These are phyloP conservation scores for Ellobium chinense DNA, from an alignment of 2,888 invertebrate species.

Conservation along the genomic window DNA sequence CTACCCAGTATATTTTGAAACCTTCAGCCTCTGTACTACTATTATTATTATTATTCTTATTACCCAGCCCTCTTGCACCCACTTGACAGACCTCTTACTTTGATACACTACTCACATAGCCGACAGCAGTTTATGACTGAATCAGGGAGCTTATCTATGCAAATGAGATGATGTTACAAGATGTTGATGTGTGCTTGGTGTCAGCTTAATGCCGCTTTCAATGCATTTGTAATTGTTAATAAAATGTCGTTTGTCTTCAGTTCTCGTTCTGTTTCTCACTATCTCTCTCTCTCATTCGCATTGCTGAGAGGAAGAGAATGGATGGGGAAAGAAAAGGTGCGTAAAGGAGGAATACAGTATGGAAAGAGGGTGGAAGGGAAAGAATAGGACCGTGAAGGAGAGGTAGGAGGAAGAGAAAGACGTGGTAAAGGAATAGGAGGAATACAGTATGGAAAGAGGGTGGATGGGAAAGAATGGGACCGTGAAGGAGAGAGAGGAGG, in stretches of 20 bases:
- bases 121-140: too few species aligned
- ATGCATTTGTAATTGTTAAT: neutral
- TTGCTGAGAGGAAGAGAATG: neutral
- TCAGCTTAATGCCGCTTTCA: neutral
- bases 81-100: too few species aligned
- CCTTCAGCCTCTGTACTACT: too few species aligned
- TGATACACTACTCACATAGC: too few species aligned
- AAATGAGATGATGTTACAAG: too few species aligned
- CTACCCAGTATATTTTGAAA: too few species aligned
- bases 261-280: neutral
- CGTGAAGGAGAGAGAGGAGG: neutral
- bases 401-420: neutral
- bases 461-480: neutral
- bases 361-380: neutral
- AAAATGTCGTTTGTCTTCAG: neutral
- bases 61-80: too few species aligned
- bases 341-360: neutral
- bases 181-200: too few species aligned
- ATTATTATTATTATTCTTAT: too few species aligned
- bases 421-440: neutral
- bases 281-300: too few species aligned
- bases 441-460: neutral
- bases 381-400: neutral
- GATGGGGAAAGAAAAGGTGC: neutral
- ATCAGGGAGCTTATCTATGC: neutral